Percentiles rank a stretch among this genome's conserved stretches.
Evolutionary conservation across 2,797 vertebrate genomes (phyloP).

Genomic region (Forpus xanthops): DNA sequence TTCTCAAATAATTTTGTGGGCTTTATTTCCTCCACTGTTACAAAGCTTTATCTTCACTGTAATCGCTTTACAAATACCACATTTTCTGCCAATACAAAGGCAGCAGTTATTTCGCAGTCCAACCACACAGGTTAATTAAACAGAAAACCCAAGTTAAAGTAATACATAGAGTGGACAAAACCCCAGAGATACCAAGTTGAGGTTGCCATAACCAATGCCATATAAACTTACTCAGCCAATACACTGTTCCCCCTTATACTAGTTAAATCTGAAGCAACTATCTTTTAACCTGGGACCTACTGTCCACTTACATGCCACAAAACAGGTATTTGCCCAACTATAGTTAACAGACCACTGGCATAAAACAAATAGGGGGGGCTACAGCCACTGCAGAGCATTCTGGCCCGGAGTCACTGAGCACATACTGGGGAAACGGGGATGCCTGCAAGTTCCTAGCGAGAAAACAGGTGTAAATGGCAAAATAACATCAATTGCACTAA

Average conservation of each 20-base stretch:
- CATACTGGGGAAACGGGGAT: background rate
- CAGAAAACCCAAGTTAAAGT: conserved; percentile 25
- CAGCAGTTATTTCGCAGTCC: conserved; percentile 40
- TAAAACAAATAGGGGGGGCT: background rate
- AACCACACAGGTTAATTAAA: conserved; percentile 59
- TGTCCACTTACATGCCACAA: background rate
- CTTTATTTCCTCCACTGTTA: conserved; percentile 67
- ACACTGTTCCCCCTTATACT: background rate
- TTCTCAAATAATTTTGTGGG: conserved; percentile 69
- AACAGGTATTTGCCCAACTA: background rate
- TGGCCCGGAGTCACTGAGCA: background rate
- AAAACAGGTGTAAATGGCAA: background rate
- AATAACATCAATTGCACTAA: background rate
- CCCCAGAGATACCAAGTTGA: background rate
- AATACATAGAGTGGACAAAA: background rate
- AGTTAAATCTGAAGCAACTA: background rate
- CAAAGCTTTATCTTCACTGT: conserved; percentile 60
- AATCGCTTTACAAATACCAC: conserved; percentile 58
- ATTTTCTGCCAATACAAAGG: conserved; percentile 49
- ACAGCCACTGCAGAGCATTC: accelerated
- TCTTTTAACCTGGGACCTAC: background rate
- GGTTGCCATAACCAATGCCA: background rate
- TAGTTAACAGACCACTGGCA: background rate
- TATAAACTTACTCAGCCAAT: background rate
- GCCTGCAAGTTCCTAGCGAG: background rate